Percentiles rank a stretch among this genome's conserved stretches.
phyloP scores from a whole-genome alignment of 2,888 invertebrate genomes.

The Hydraecia micacea region DNA sequence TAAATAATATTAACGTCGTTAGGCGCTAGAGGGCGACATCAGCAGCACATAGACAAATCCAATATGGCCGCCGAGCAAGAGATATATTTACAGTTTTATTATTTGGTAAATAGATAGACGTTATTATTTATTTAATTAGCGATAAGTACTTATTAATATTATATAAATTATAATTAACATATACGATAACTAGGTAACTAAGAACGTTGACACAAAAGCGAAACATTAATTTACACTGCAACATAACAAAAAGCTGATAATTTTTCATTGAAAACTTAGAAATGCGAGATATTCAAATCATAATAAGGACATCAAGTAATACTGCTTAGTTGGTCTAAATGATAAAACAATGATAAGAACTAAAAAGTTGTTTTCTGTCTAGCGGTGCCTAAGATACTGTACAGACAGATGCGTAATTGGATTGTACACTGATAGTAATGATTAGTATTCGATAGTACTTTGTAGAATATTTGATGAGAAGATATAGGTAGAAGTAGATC shows the following conservation, averaged over 20 bases:
- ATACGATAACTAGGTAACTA: slow-evolving; percentile 13
- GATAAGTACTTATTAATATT: too few species aligned
- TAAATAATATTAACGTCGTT: slow-evolving; percentile 28
- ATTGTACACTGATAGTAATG: slow-evolving; percentile 31
- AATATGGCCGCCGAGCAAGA: slow-evolving; percentile 80
- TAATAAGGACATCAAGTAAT: not conserved
- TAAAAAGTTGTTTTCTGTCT: slow-evolving; percentile 30
- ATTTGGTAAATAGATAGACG: not conserved
- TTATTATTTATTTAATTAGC: slow-evolving; percentile 2
- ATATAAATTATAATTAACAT: not conserved
- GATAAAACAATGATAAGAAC: slow-evolving; percentile 40
- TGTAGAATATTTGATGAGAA: slow-evolving; percentile 22
- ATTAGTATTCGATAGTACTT: slow-evolving; percentile 28
- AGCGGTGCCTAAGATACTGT: slow-evolving; percentile 34
- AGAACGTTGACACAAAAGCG: slow-evolving; percentile 32
- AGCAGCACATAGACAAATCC: slow-evolving; percentile 69
- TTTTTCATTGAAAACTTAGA: not conserved
- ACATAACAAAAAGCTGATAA: slow-evolving; percentile 37
- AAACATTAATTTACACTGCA: slow-evolving; percentile 23
- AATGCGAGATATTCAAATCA: slow-evolving; percentile 19
- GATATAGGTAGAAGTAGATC: slow-evolving; percentile 19
- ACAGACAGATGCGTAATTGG: slow-evolving; percentile 22
- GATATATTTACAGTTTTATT: slow-evolving; percentile 3
- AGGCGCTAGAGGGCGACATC: slow-evolving; percentile 76
- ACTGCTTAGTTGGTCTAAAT: slow-evolving; percentile 6